Conservation (phyloP, 2,888 invertebrate species). For the Mantis religiosa region DNA sequence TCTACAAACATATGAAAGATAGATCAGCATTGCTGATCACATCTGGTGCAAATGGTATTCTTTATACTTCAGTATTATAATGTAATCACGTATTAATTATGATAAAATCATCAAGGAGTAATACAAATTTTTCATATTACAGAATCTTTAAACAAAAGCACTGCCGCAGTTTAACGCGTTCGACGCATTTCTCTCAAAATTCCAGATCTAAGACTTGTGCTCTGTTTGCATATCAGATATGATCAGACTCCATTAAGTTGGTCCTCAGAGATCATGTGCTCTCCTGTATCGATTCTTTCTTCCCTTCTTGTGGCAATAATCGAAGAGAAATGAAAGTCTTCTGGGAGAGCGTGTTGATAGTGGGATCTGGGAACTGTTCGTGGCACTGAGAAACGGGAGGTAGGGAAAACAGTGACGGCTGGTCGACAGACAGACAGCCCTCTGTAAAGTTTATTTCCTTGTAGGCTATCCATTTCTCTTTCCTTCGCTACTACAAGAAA, state of each 20-base stretch:
- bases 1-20: no score
- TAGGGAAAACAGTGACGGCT: neutral
- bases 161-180: no score
- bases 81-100: no score
- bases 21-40: no score
- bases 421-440: neutral
- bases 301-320: neutral
- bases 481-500: neutral
- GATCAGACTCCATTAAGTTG: neutral
- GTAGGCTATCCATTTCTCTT: neutral
- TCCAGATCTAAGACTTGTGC: no score
- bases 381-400: neutral
- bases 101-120: no score
- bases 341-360: neutral
- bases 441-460: neutral
- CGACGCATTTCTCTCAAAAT: no score
- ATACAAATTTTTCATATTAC: no score
- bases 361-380: neutral
- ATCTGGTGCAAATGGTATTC: no score
- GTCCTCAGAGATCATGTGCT: neutral
- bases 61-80: no score
- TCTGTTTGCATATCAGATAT: no score
- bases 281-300: neutral
- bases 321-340: neutral
- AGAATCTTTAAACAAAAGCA: no score